These are phyloP conservation scores for Poliocrania exsul DNA, from an alignment of 2,797 vertebrate species.

Conservation along the genomic window DNA sequence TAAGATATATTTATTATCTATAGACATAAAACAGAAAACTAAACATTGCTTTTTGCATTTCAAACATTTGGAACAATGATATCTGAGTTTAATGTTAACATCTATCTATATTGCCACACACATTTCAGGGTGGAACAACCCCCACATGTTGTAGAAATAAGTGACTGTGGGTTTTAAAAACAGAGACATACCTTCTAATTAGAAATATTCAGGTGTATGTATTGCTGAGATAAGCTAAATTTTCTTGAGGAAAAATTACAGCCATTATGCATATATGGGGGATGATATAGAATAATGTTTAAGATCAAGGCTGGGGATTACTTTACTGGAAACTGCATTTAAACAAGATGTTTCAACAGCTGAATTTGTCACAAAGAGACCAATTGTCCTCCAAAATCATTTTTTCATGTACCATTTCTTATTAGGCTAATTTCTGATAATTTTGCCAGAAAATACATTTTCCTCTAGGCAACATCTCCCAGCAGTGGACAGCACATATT, in stretches of 20 bases:
- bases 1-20: background rate
- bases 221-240: background rate
- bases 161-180: constrained; percentile 15
- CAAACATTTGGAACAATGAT: background rate
- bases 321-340: constrained; percentile 45
- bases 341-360: constrained; percentile 27
- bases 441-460: constrained; percentile 28
- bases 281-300: constrained; percentile 30
- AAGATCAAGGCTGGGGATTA: constrained; percentile 35
- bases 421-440: constrained; percentile 41
- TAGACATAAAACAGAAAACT: background rate
- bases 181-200: background rate
- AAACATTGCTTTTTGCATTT: background rate
- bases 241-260: constrained; percentile 37
- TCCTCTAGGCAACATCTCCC: constrained; percentile 33
- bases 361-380: constrained; percentile 38
- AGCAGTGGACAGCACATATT: constrained; percentile 29
- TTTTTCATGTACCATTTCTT: constrained; percentile 37
- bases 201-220: constrained; percentile 10
- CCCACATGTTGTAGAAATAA: background rate
- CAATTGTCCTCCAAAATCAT: constrained; percentile 6
- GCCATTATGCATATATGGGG: background rate
- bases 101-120: background rate
- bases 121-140: background rate
- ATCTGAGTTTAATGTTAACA: background rate